Conservation (phyloP, 2,888 invertebrate species). For the Habrosyne pyritoides region DNA sequence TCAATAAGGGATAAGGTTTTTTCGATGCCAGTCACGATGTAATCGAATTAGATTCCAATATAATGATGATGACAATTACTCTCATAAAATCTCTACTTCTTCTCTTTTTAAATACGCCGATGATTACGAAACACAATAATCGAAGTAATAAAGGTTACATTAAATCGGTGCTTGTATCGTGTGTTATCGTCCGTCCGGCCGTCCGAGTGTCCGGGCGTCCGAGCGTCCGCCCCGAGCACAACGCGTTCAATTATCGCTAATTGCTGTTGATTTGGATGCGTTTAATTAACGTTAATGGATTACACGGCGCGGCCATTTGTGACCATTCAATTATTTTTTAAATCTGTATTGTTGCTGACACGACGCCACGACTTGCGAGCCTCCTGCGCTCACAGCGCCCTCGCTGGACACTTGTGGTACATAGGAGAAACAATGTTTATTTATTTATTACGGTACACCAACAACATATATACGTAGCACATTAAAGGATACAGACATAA, state of each 20-base stretch:
- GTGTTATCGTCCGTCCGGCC: conserved; percentile 7
- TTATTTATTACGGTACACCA: too few species aligned
- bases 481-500: too few species aligned
- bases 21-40: too few species aligned
- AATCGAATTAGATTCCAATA: too few species aligned
- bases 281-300: conserved; percentile 35
- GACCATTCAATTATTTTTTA: conserved; percentile 27
- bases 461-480: too few species aligned
- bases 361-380: not conserved
- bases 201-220: not conserved
- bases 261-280: conserved; percentile 36
- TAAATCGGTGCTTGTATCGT: conserved; percentile 6
- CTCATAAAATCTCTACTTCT: too few species aligned
- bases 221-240: conserved; percentile 9
- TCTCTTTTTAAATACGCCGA: not conserved
- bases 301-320: conserved; percentile 10
- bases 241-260: conserved; percentile 33
- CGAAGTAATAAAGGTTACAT: not conserved
- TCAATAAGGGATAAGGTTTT: too few species aligned
- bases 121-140: not conserved
- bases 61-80: too few species aligned
- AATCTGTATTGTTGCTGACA: conserved; percentile 9
- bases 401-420: too few species aligned
- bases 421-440: too few species aligned
- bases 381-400: too few species aligned